A percentile compares a stretch with the other conserved stretches of the same genome.
Evolutionary conservation across 2,888 invertebrate species (phyloP).

Genomic region (Andrena chrysosceles): DNA sequence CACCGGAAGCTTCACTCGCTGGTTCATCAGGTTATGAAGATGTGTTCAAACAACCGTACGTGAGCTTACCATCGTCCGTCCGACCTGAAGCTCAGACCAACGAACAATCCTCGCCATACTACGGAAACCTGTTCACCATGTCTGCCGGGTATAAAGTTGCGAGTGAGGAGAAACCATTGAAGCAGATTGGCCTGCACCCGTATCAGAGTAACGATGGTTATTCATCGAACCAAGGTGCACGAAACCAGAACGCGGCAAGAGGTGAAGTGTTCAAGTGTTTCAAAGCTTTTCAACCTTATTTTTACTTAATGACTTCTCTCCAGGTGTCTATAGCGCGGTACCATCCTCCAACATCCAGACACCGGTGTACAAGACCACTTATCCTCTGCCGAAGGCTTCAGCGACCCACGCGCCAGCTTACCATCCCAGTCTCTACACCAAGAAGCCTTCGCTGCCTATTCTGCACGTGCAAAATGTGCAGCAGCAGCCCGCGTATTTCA

Average conservation of each 20-base stretch:
- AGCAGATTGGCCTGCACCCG: not conserved
- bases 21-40: constrained; percentile 15
- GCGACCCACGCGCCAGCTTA: constrained; percentile 39
- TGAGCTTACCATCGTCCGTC: not conserved
- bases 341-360: constrained; percentile 28
- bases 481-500: constrained; percentile 64
- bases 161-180: not conserved
- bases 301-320: not conserved
- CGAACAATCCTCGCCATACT: constrained; percentile 31
- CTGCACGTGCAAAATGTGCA: constrained; percentile 66
- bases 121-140: constrained; percentile 43
- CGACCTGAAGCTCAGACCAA: constrained; percentile 12
- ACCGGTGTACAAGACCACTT: constrained; percentile 63
- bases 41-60: constrained; percentile 26
- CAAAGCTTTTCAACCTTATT: not conserved
- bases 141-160: constrained; percentile 42
- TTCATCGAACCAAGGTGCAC: not conserved
- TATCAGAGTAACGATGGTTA: not conserved
- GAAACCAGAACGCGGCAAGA: not conserved
- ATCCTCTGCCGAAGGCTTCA: constrained; percentile 28
- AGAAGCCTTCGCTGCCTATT: constrained; percentile 69
- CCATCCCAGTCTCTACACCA: constrained; percentile 39
- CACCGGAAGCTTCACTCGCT: not conserved
- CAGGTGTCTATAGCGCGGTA: constrained; percentile 3
- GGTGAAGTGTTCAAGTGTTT: not conserved